Percentiles rank a stretch among this genome's conserved stretches.
Conservation (phyloP, 2,888 invertebrate species). For the Callimorpha dominula region DNA sequence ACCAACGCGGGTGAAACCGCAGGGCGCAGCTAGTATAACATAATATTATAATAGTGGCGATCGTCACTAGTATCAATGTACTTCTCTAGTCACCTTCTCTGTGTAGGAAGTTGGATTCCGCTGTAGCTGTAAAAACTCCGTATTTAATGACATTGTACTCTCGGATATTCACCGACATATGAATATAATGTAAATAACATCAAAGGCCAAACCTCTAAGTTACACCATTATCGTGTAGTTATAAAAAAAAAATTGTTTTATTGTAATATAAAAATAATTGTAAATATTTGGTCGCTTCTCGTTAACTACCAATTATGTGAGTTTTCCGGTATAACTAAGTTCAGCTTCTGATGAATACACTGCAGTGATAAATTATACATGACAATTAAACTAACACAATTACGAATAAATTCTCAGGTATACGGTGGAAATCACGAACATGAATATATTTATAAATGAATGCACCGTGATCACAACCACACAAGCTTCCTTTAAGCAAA, state of each 20-base stretch:
- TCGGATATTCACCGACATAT: conserved; percentile 7
- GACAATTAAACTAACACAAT: conserved; percentile 45
- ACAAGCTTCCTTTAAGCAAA: conserved; percentile 56
- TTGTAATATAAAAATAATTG: too few relatives aligned
- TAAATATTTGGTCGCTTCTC: conserved; percentile 26
- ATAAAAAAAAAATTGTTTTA: too few relatives aligned
- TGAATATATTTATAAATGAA: conserved; percentile 52
- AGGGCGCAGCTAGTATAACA: background rate
- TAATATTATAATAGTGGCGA: background rate
- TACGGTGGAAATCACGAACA: conserved; percentile 55
- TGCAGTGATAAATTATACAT: conserved; percentile 46
- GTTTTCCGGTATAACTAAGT: conserved; percentile 52
- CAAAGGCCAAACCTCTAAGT: conserved; percentile 17
- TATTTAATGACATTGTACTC: conserved; percentile 13
- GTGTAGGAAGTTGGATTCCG: background rate
- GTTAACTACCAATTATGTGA: conserved; percentile 39
- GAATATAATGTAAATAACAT: conserved; percentile 7
- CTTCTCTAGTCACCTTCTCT: background rate
- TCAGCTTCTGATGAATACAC: conserved; percentile 52
- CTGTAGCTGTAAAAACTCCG: background rate
- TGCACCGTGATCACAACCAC: conserved; percentile 52
- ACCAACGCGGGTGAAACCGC: too few relatives aligned
- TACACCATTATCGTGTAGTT: conserved; percentile 23
- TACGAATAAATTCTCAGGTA: conserved; percentile 50
- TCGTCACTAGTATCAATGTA: background rate